Conservation (phyloP, 2,797 vertebrate genomes). For the Neosilurus hyrtlii region DNA sequence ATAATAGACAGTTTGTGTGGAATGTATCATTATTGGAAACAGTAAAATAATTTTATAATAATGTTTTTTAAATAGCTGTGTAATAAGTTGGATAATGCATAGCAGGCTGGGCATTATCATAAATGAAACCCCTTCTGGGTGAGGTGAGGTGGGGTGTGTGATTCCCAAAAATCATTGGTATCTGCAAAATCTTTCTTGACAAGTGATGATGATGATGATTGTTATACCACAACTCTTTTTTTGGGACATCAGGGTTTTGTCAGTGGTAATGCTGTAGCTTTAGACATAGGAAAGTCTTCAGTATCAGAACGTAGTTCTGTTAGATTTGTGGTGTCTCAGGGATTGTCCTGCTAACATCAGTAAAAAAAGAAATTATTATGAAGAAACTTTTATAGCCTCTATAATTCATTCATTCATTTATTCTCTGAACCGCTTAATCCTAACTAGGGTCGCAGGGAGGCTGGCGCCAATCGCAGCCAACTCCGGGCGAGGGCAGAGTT, state of each 20-base stretch:
- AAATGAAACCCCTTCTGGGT: too few species aligned
- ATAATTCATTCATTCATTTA: too few species aligned
- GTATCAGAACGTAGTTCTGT: background rate
- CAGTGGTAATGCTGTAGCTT: background rate
- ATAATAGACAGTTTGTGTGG: too few species aligned
- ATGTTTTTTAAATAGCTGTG: too few species aligned
- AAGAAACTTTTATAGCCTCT: background rate
- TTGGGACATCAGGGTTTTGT: background rate
- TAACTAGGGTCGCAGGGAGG: too few species aligned
- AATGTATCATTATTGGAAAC: too few species aligned
- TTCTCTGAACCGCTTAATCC: too few species aligned
- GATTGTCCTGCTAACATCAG: background rate
- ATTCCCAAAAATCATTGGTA: background rate
- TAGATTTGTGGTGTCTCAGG: background rate
- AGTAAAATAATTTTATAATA: too few species aligned
- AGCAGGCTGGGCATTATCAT: too few species aligned
- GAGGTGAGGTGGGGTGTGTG: background rate
- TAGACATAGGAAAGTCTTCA: background rate
- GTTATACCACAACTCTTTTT: background rate
- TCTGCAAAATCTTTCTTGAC: background rate
- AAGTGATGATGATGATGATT: background rate
- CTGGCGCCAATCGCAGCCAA: too few species aligned
- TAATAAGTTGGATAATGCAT: too few species aligned
- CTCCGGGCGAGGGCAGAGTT: too few species aligned
- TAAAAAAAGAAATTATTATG: background rate